A percentile compares a stretch with the other conserved stretches of the same genome.
These are phyloP conservation scores for Urocyon cinereoargenteus DNA, from an alignment of 2,797 vertebrate species.

Conservation along the genomic window DNA sequence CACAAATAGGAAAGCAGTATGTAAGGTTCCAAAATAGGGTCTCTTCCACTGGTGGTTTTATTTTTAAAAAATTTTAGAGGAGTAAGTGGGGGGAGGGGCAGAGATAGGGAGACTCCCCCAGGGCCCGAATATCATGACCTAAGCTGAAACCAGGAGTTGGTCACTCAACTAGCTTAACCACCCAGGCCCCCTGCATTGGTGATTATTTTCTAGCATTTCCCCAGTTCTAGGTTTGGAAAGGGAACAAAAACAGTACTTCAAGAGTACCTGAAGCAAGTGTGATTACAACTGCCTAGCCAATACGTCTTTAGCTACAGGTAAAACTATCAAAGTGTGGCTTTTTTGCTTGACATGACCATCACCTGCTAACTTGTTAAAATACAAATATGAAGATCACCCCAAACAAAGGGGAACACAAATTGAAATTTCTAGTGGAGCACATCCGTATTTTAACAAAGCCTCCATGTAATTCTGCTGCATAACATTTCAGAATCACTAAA, in stretches of 20 bases:
- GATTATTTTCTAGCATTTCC: neutral
- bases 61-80: neutral
- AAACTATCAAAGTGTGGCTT: neutral
- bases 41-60: neutral
- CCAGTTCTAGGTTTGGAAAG: neutral
- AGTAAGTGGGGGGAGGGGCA: accelerated
- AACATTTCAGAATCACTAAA: neutral
- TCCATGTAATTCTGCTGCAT: neutral
- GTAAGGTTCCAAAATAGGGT: neutral
- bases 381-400: neutral
- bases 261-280: neutral
- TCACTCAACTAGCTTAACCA: neutral
- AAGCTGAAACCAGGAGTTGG: neutral
- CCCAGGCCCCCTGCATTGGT: too few relatives aligned
- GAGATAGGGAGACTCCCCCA: neutral
- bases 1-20: neutral
- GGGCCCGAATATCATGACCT: neutral
- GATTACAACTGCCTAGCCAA: neutral
- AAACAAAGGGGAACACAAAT: neutral
- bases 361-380: neutral
- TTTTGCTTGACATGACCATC: neutral
- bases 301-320: neutral
- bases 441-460: neutral
- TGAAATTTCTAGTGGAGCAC: neutral
- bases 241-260: neutral